These are phyloP conservation scores for Cercopithecus diana DNA, from an alignment of 2,797 vertebrate genomes.

Conservation along the genomic window DNA sequence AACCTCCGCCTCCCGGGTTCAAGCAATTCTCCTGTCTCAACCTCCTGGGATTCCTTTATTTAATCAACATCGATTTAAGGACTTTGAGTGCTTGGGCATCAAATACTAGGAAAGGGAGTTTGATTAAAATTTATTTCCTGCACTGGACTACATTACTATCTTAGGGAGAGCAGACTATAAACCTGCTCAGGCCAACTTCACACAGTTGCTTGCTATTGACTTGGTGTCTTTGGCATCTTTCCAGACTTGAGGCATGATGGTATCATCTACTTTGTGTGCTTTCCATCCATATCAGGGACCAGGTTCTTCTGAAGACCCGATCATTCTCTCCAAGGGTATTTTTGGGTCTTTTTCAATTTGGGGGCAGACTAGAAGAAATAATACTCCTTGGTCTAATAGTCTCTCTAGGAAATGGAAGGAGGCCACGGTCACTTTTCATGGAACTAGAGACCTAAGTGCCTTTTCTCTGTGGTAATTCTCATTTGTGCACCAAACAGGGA, in stretches of 20 bases:
- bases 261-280: neutral
- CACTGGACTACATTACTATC: neutral
- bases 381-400: neutral
- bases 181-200: neutral
- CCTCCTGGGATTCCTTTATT: neutral
- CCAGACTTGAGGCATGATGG: neutral
- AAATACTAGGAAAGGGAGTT: neutral
- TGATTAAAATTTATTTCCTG: neutral
- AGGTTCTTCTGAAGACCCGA: neutral
- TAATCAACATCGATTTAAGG: neutral
- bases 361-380: neutral
- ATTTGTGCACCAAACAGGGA: neutral
- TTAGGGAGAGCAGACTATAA: neutral
- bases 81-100: neutral
- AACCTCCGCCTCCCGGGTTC: too few species aligned
- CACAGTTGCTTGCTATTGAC: neutral
- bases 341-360: slow-evolving; percentile 26
- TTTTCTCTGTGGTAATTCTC: neutral
- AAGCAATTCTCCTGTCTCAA: too few species aligned
- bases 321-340: neutral
- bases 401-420: slow-evolving; percentile 34
- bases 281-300: neutral
- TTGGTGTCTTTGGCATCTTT: neutral
- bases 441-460: neutral
- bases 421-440: neutral